These are phyloP conservation scores for Myiozetetes cayanensis DNA, from an alignment of 2,113 vertebrate species.

Conservation along the genomic window DNA sequence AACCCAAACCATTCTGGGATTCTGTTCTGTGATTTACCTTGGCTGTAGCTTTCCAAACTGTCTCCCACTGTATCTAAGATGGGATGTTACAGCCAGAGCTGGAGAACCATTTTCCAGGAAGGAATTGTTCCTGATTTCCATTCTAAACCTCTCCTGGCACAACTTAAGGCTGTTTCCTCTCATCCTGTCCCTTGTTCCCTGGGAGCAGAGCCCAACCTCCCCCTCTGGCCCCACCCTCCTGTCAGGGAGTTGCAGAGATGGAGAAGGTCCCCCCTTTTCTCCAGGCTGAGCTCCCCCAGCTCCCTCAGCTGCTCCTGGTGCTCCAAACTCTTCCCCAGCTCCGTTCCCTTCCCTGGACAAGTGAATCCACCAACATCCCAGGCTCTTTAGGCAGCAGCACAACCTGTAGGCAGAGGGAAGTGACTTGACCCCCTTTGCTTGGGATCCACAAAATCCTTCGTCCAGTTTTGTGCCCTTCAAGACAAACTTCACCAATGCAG, in stretches of 20 bases:
- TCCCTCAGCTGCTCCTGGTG: accelerated
- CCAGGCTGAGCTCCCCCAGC: background rate
- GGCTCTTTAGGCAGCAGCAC: background rate
- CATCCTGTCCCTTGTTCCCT: background rate
- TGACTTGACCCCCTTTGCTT: background rate
- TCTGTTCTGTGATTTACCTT: background rate
- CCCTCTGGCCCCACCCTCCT: background rate
- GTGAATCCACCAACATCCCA: background rate
- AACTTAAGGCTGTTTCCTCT: background rate
- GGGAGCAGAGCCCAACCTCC: accelerated
- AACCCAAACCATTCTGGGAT: background rate
- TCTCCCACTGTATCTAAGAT: background rate
- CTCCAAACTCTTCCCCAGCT: background rate
- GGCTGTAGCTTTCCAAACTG: background rate
- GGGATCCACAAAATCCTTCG: background rate
- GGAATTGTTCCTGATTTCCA: background rate
- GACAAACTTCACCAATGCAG: background rate
- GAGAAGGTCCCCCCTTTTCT: background rate
- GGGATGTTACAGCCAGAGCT: background rate
- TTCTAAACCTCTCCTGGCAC: background rate
- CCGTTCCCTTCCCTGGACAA: accelerated
- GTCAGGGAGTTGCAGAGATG: background rate
- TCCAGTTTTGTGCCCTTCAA: background rate
- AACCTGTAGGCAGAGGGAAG: accelerated
- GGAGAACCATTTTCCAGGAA: background rate